These are phyloP conservation scores for Sebastes minor DNA, from an alignment of 2,797 vertebrate genomes.

Conservation along the genomic window DNA sequence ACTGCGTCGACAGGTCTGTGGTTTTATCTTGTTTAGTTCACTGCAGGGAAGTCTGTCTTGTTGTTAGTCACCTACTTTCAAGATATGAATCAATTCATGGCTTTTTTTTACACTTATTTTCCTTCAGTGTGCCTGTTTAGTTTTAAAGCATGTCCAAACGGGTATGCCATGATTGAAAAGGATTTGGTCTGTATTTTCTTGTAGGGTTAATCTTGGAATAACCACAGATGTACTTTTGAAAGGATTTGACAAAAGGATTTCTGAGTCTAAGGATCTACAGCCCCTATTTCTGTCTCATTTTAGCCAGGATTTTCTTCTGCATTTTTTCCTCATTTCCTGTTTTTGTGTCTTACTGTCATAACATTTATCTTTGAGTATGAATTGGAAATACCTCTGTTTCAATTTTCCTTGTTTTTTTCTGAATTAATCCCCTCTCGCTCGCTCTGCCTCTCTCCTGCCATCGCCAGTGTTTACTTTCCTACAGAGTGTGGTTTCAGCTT, in stretches of 20 bases:
- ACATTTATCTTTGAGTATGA: constrained; percentile 36
- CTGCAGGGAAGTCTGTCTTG: not conserved
- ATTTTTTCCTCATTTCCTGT: constrained; percentile 11
- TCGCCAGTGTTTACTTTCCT: constrained; percentile 68
- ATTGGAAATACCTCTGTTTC: constrained; percentile 40
- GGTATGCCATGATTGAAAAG: constrained; percentile 4
- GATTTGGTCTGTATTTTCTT: constrained; percentile 21
- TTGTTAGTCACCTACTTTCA: not conserved
- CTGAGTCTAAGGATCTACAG: not conserved
- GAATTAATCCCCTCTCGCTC: constrained; percentile 45
- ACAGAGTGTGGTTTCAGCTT: constrained; percentile 69
- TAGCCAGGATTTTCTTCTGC: constrained; percentile 24
- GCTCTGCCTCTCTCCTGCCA: constrained; percentile 51
- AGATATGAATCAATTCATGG: not conserved
- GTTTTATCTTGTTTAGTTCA: not conserved
- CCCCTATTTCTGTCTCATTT: constrained; percentile 24
- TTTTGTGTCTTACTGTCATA: constrained; percentile 38
- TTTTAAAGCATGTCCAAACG: constrained; percentile 13
- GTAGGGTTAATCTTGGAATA: constrained; percentile 9
- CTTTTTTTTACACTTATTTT: not conserved
- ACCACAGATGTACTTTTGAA: constrained; percentile 23
- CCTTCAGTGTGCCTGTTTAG: not conserved
- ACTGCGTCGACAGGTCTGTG: not conserved
- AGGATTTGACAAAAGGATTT: not conserved
- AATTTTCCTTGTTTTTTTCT: constrained; percentile 2